Base-by-base conservation (phyloP, 2,113 vertebrate genomes). In the Passer domesticus region DNA sequence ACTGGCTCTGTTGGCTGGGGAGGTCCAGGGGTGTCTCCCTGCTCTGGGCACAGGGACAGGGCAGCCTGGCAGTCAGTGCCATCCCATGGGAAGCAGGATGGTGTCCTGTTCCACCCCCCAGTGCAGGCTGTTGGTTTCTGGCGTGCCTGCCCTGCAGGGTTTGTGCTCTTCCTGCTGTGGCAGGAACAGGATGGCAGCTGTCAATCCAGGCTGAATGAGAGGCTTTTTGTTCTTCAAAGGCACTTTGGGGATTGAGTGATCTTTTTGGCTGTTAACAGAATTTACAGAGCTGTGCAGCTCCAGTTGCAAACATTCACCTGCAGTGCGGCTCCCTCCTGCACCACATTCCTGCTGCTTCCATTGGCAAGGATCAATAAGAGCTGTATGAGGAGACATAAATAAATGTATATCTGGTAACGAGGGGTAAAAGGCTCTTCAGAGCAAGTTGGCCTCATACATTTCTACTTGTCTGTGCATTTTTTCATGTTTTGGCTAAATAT, bases 51-150 rank as follows among this genome's bases (percentile, higher is more conserved):
- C 50, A 4, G 50, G 76, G 77, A 46, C 16, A 21, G 41, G 63
- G 7, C 62, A 31, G 59, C 6, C 12, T 31, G 74, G 46, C 37
- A 3, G 3, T 2, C 20, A 22, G 37, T 39, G 69, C 30, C 24
- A 1, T 67, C 41, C 41, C 5, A 2, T 0, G 28, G 88, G 7
- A 31, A 4, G 2, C 5, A 0, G 3, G 31, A 5, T 2, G 25
- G 16, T 5, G 43, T 6, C 44, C 67, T 31, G 0, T 4, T 8
- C 58, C 39, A 3, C 41, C 7, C n/a, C 41, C 31, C 47, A 39
- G 1, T 2, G 28, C 50, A 31, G n/a, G 2, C 9, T 81, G 14
- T 13, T 4, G 17, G 6, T 1, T 3, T 11, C 9, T 25, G 17
- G 6, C 20, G 66, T 33, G 64, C 10, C 74, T 1, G 4, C 5